These are phyloP conservation scores for Metellina segmentata DNA, from an alignment of 2,888 invertebrate genomes.

Conservation along the genomic window DNA sequence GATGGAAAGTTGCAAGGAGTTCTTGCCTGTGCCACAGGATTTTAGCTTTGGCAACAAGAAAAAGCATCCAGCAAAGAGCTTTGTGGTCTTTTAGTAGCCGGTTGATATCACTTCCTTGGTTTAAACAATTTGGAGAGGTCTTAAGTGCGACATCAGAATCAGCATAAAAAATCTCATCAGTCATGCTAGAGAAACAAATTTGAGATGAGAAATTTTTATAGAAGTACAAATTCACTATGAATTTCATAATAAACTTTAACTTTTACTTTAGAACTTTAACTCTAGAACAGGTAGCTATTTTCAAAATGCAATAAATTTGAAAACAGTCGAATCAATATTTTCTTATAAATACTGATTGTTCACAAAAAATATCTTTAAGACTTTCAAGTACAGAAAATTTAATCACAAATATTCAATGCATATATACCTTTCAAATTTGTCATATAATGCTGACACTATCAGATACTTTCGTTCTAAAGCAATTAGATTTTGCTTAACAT, in stretches of 20 bases:
- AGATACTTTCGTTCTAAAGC: constrained; percentile 70
- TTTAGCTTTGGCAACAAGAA: constrained; percentile 68
- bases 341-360: not conserved
- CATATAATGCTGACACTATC: constrained; percentile 66
- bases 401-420: not conserved
- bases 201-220: not conserved
- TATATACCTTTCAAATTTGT: constrained; percentile 69
- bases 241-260: not conserved
- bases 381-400: not conserved
- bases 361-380: not conserved
- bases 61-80: constrained; percentile 62
- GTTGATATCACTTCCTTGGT: not conserved
- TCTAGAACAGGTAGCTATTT: too few relatives aligned
- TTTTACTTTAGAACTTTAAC: too few relatives aligned
- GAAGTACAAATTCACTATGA: not conserved
- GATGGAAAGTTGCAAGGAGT: constrained; percentile 61
- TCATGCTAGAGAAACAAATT: constrained; percentile 48
- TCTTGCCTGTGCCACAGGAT: constrained; percentile 69
- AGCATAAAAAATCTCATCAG: constrained; percentile 53
- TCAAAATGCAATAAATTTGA: too few relatives aligned
- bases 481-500: constrained; percentile 54
- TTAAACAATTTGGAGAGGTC: not conserved
- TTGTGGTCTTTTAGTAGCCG: constrained; percentile 45
- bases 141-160: not conserved
- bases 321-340: too few relatives aligned